Evolutionary conservation across 1,140 invertebrate species (phyloP), one percentile per base, ranked within the genome.

Genomic region (Drosophila micromelanica): DNA sequence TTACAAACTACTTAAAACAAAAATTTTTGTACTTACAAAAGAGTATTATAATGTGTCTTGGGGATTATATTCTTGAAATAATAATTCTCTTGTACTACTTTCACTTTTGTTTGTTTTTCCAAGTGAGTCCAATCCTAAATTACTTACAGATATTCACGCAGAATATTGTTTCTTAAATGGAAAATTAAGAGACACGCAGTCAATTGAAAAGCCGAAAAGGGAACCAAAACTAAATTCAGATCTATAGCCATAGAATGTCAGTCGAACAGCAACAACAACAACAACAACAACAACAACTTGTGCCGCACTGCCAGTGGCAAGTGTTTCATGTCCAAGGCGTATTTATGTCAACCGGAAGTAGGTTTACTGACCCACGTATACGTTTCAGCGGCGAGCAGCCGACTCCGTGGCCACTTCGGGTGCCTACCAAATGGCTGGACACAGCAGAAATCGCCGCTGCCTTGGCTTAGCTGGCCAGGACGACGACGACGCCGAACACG

Each of bases 301-400:
- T 52, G 73, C 68, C 73, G 62, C 64, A 64, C 75, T 74, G 80
- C 57, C 84, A 89, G 84, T 89, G 80, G 79, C 79, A 90, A 79
- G 86, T 92, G 32, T 92, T 92, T 92, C 91, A 92, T 92, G 91
- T 92, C 90, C 91, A 92, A 90, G 89, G 89, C 90, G 91, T 92
- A 92, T 92, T 92, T 91, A 92, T 92, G 91, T 92, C 91, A 92
- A 92, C 89, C 91, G 91, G 91, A 92, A 92, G 90, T 92, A 91
- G 91, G 91, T 92, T 92, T 92, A 92, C 91, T 92, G 91, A 92
- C 91, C 91, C 90, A 91, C 87, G 90, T 91, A 90, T 91, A 87
- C 80, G 80, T 82, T 76, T 72, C 61, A 62, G 35, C 61, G 57
- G 46, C 76, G 64, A 64, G 46, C 64, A 61, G 56, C 60, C 57